Conservation (phyloP, 2,888 invertebrate species). For the Phasia obesa region DNA sequence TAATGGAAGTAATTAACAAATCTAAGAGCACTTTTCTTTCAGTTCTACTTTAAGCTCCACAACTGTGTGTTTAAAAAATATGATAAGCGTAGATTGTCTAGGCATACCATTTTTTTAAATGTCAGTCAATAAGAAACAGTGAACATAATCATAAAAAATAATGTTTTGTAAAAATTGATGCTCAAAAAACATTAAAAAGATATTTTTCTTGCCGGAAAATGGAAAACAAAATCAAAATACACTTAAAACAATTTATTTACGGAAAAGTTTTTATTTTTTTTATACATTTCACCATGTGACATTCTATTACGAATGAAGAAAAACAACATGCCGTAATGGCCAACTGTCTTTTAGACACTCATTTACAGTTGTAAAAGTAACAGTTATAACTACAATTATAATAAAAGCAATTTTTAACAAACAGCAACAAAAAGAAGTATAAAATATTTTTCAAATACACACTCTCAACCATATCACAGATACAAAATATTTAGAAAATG, state of each 20-base stretch:
- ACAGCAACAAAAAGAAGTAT: neutral
- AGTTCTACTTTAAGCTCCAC: neutral
- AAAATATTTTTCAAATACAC: neutral
- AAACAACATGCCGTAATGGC: neutral
- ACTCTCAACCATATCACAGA: neutral
- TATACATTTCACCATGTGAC: neutral
- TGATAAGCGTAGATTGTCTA: neutral
- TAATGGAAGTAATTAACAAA: no score
- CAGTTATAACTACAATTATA: neutral
- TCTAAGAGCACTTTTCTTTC: no score
- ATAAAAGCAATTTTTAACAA: neutral
- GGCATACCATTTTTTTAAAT: conserved; percentile 54
- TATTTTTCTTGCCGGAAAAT: neutral
- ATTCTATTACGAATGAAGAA: neutral
- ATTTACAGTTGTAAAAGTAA: neutral
- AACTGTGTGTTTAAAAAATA: neutral
- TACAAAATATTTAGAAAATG: neutral
- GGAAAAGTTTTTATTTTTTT: neutral
- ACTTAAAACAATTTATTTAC: neutral
- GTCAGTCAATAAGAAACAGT: conserved; percentile 55
- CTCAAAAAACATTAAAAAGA: neutral
- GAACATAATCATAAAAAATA: conserved; percentile 53
- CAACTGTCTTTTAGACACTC: neutral
- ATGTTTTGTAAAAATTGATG: conserved; percentile 15
- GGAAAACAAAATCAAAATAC: neutral